These are phyloP conservation scores for Amazonetta brasiliensis DNA, from an alignment of 2,797 vertebrate genomes.

Conservation along the genomic window DNA sequence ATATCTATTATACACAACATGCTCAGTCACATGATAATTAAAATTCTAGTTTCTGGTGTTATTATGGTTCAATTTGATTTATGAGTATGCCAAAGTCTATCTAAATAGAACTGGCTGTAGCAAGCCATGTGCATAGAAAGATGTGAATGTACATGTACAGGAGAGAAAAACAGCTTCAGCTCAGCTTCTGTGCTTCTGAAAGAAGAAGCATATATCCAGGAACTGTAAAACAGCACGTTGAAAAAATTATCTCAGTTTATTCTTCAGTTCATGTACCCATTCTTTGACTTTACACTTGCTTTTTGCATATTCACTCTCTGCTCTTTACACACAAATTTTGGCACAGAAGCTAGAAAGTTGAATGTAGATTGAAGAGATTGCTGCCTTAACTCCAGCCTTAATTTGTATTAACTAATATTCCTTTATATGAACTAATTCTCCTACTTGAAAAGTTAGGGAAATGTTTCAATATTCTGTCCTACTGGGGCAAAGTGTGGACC, in stretches of 20 bases:
- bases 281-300: background rate
- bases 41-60: background rate
- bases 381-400: background rate
- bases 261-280: background rate
- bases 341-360: background rate
- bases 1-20: background rate
- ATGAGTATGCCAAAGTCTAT: background rate
- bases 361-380: background rate
- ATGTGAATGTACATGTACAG: background rate
- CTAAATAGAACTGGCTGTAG: background rate
- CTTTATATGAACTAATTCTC: background rate
- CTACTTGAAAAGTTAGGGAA: background rate
- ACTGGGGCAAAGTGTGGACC: background rate
- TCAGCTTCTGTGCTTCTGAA: background rate
- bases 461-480: background rate
- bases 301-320: background rate
- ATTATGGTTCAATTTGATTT: background rate
- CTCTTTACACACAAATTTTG: background rate
- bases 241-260: background rate
- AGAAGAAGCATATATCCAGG: background rate
- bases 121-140: background rate
- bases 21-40: background rate
- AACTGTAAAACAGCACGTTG: background rate
- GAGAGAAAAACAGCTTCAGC: background rate
- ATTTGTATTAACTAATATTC: background rate